phyloP scores from a whole-genome alignment of 2,888 invertebrate genomes.

The Xylota sylvarum region DNA sequence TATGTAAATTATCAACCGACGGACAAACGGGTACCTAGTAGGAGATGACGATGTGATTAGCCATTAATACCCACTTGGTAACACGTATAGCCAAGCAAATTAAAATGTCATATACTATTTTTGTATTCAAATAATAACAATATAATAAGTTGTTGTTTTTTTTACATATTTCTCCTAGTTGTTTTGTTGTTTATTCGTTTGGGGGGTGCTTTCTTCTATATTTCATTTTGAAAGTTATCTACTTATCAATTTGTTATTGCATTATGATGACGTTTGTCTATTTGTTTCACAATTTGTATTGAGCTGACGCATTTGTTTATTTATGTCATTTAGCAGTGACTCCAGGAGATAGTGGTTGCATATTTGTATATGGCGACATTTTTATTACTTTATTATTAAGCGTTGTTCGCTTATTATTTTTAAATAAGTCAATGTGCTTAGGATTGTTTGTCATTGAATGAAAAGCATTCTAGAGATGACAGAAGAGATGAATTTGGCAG shows the following conservation, averaged over 20 bases:
- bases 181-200: conserved; percentile 12
- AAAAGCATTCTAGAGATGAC: not conserved
- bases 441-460: conserved; percentile 1
- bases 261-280: conserved; percentile 1
- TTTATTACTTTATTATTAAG: conserved; percentile 2
- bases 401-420: not conserved
- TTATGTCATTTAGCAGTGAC: conserved; percentile 4
- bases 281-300: conserved; percentile 34
- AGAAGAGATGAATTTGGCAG: too few relatives aligned
- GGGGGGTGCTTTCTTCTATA: not conserved
- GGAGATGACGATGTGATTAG: conserved; percentile 19
- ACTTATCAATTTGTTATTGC: conserved; percentile 3
- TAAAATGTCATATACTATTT: conserved; percentile 9
- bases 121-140: conserved; percentile 2
- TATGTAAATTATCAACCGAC: not conserved
- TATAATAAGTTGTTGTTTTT: not conserved
- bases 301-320: conserved; percentile 35
- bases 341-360: not conserved
- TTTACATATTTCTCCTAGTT: not conserved
- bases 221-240: conserved; percentile 1
- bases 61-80: conserved; percentile 21
- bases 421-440: conserved; percentile 8
- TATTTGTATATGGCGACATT: not conserved
- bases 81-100: conserved; percentile 11
- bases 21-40: not conserved